Percentiles rank a stretch among this genome's conserved stretches.
Conservation (phyloP, 1,140 invertebrate genomes). For the Drosophila ficusphila region DNA sequence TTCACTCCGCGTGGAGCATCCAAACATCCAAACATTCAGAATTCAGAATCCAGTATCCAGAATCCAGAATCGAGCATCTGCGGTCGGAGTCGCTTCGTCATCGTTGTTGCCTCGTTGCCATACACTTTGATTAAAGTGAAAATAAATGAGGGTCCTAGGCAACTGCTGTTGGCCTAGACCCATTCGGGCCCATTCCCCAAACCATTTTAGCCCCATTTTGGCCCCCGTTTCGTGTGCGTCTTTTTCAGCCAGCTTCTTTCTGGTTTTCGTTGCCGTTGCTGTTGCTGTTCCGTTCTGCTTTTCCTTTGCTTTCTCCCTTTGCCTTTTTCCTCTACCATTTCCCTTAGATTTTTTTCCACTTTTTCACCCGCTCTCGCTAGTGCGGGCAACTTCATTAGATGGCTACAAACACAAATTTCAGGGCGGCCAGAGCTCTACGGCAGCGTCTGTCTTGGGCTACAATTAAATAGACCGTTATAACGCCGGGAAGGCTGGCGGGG, state of each 20-base stretch:
- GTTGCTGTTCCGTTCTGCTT: not conserved
- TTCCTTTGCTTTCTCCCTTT: not conserved
- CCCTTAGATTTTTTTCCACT: not conserved
- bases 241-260: constrained; percentile 26
- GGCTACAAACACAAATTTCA: constrained; percentile 57
- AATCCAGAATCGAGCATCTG: constrained; percentile 19
- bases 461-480: constrained; percentile 58
- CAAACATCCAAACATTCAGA: too few species aligned
- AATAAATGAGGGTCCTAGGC: constrained; percentile 80
- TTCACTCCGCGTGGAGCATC: not conserved
- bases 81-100: constrained; percentile 25
- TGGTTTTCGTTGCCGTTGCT: not conserved
- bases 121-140: constrained; percentile 82
- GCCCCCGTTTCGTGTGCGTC: constrained; percentile 18
- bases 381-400: constrained; percentile 70
- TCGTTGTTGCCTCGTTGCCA: constrained; percentile 47
- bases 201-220: not conserved
- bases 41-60: too few species aligned
- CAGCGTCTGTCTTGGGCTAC: constrained; percentile 33
- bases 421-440: not conserved
- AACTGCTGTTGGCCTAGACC: constrained; percentile 60
- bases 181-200: not conserved
- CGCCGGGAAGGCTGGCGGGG: not conserved
- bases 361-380: constrained; percentile 9
- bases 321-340: not conserved